Conservation (phyloP, 1,140 invertebrate species). For the Drosophila mojavensis region DNA sequence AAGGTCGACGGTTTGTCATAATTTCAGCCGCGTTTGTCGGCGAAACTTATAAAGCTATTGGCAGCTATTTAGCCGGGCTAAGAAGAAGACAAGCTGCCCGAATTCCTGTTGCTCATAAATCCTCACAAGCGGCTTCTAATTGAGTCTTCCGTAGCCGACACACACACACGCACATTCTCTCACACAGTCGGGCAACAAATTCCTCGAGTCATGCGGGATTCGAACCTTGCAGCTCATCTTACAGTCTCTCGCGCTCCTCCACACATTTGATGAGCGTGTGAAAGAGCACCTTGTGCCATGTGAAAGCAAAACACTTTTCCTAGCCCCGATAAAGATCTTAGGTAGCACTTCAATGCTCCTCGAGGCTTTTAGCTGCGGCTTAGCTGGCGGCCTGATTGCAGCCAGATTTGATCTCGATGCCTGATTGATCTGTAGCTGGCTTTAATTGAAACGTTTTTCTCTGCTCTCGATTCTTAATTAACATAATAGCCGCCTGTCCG, state of each 20-base stretch:
- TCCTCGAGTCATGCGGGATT: constrained; percentile 69
- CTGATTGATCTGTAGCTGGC: constrained; percentile 69
- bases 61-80: constrained; percentile 70
- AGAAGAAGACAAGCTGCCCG: constrained; percentile 44
- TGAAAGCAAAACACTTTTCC: constrained; percentile 41
- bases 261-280: constrained; percentile 71
- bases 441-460: constrained; percentile 75
- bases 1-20: constrained; percentile 78
- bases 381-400: constrained; percentile 18
- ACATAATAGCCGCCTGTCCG: constrained; percentile 52
- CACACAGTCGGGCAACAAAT: constrained; percentile 44
- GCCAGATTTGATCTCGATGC: constrained; percentile 13
- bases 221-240: constrained; percentile 36
- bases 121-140: constrained; percentile 71
- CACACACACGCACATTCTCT: constrained; percentile 22
- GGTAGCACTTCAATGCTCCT: constrained; percentile 44
- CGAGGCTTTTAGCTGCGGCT: constrained; percentile 51
- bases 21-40: constrained; percentile 54
- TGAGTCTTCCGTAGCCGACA: constrained; percentile 71
- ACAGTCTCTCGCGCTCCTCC: constrained; percentile 11
- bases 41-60: constrained; percentile 72
- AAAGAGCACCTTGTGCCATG: constrained; percentile 70
- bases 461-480: constrained; percentile 49
- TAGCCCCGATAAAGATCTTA: constrained; percentile 63
- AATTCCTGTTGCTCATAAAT: constrained; percentile 78